These are phyloP conservation scores for Drosophila kanapiae DNA, from an alignment of 1,140 invertebrate genomes.

Conservation along the genomic window DNA sequence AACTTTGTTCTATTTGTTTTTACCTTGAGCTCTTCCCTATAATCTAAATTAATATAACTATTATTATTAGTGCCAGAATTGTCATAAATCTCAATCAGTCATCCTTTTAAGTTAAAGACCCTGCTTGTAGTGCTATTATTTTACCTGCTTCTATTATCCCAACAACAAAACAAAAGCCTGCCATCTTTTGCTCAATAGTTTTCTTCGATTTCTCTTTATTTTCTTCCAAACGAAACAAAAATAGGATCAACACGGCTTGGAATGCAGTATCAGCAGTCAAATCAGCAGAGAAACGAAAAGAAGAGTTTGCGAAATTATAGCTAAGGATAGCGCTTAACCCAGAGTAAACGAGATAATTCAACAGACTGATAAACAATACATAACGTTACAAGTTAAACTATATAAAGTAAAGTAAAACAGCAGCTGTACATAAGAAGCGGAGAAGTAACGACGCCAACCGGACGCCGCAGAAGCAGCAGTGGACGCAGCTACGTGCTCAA, in stretches of 20 bases:
- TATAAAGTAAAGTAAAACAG: slow-evolving; percentile 73
- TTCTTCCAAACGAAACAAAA: slow-evolving; percentile 15
- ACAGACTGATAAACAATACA: slow-evolving; percentile 85
- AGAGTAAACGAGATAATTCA: slow-evolving; percentile 80
- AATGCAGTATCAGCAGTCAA: slow-evolving; percentile 47
- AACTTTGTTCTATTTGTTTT: too few relatives aligned
- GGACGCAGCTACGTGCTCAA: slow-evolving; percentile 56
- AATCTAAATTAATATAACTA: too few relatives aligned
- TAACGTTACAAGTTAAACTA: slow-evolving; percentile 78
- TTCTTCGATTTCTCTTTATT: slow-evolving; percentile 17
- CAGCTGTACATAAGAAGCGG: slow-evolving; percentile 70
- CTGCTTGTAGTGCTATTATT: not conserved
- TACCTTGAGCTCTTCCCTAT: too few relatives aligned
- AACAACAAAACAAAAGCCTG: not conserved
- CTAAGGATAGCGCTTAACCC: slow-evolving; percentile 72
- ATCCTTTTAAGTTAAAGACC: not conserved
- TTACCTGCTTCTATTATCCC: too few relatives aligned
- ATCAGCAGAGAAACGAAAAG: slow-evolving; percentile 43
- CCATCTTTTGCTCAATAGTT: slow-evolving; percentile 24
- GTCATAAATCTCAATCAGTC: too few relatives aligned
- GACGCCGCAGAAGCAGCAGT: slow-evolving; percentile 13
- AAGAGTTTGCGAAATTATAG: slow-evolving; percentile 72
- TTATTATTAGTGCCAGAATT: too few relatives aligned
- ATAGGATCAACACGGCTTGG: slow-evolving; percentile 71
- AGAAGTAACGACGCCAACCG: slow-evolving; percentile 12